These are phyloP conservation scores for Elanoides forficatus DNA, from an alignment of 2,113 vertebrate species.

Conservation along the genomic window DNA sequence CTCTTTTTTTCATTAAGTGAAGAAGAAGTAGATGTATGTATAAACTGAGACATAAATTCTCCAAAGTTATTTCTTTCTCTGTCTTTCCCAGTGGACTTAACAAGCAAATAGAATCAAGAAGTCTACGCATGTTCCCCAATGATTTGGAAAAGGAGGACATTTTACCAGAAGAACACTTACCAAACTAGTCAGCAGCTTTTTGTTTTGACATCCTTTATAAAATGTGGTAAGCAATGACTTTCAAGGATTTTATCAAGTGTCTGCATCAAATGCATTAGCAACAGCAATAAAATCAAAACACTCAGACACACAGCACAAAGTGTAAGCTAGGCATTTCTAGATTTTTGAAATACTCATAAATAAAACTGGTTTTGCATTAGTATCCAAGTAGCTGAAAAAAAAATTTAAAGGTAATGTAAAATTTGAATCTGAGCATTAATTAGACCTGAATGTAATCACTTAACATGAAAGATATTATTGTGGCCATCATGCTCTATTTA, in stretches of 20 bases:
- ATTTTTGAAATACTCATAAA: neutral
- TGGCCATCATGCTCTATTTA: slow-evolving; percentile 31
- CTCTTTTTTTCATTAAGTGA: neutral
- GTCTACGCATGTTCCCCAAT: neutral
- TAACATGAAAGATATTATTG: neutral
- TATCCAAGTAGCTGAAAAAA: slow-evolving; percentile 15
- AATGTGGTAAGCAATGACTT: neutral
- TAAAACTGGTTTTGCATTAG: slow-evolving; percentile 1
- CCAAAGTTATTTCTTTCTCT: neutral
- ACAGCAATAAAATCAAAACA: slow-evolving; percentile 27
- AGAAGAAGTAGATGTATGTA: neutral
- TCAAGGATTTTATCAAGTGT: slow-evolving; percentile 34
- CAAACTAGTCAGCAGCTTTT: slow-evolving; percentile 2
- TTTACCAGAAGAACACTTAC: neutral
- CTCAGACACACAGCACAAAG: neutral
- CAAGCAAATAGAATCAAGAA: neutral
- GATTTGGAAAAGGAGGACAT: neutral
- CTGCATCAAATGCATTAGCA: neutral
- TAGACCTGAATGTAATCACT: neutral
- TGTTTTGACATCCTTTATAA: neutral
- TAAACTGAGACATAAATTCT: neutral
- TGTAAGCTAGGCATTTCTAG: neutral
- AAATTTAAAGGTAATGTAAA: neutral
- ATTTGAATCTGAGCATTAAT: neutral
- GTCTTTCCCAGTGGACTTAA: neutral